Base-by-base conservation (phyloP, 2,113 vertebrate species). In the Corydoras maculifer region DNA sequence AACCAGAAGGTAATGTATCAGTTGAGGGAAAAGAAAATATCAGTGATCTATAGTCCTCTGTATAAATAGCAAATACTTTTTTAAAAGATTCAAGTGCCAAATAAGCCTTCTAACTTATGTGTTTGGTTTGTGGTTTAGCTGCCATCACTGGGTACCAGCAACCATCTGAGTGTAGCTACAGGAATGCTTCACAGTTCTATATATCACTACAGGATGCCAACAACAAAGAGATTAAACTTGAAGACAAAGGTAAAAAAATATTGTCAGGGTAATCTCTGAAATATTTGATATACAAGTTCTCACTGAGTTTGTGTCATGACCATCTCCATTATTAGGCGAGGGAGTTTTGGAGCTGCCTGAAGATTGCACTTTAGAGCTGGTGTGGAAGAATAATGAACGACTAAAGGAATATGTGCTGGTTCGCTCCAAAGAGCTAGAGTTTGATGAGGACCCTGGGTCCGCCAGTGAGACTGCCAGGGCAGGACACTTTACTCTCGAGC, bases 381-480 rank as follows among this genome's bases (percentile, higher is more conserved):
- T 98, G 18, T 99, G 97, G 96, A 93, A 96, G 68, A 99, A 99
- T 82, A 98, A 99, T 0, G 96, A 98, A 79, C 91, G 95, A 7
- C 84, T 92, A 51, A 97, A 93, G 82, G 97, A 98, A 72, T 96
- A 97, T 0, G 97, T 99, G 9, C 80, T 98, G 81, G 95, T 99
- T 50, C 93, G 94, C 77, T 95, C 97, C 49, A 98, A 95, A 84
- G 97, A 99, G 72, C 88, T 98, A 77, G 96, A 98, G 66, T 97
- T 89, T 0, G 89, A 94, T 3, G 96, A 98, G 76, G 97, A 98
- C 69, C 92, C 93, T 0, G 88, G 94, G 75, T 98, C 95, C 0
- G 91, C 94, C 49, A 95, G 94, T 0, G 95, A 98, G 84, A 95
- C 95, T 0, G 93, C 94, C 67, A 88, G 94, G 7, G 95, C 94